Base-by-base conservation (phyloP, 2,888 invertebrate genomes). In the Acronicta alni region DNA sequence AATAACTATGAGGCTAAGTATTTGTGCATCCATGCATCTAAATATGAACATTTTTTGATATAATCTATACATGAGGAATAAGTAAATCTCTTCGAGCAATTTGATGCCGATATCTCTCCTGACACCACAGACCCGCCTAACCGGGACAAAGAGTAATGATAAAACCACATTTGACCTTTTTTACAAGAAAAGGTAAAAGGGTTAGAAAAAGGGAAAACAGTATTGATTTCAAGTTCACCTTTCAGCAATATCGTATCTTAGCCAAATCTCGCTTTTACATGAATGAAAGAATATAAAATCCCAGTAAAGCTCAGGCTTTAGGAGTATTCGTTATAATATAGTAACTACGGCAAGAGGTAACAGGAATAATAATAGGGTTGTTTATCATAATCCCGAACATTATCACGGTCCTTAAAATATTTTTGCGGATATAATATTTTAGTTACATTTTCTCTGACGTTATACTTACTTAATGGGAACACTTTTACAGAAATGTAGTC, bases 161-260 rank as follows among this genome's bases (percentile, higher is more conserved):
- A 65, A 76, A 77, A 75, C 75, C 75, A 70, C 77, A 67, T 77
- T 69, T 67, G 72, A 77, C 75, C 77, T 77, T 76, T 76, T 75
- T 68, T 59, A 57, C 67, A 65, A 57, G 57, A 49, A 67, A 67
- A 66, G 75, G 66, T 77, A 67, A 72, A 75, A 75, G 59, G 76
- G 72, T 72, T 61, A 69, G 53, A 23, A 39, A 45, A 18, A 53
- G 42, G 44, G 56, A 57, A 67, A 75, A 64, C 60, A 61, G 75
- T 67, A 75, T 76, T 70, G 77, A 75, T 72, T 75, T 63, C 60
- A 65, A 70, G 57, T 77, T 66, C 46, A 69, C 67, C 59, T 64
- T 57, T 69, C 32, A 20, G 26, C 47, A 59, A 54, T 63, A 63
- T 56, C 52, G 44, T 59, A 65, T 61, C 51, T 61, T 64, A 66